These are phyloP conservation scores for Eupithecia centaureata DNA, from an alignment of 2,888 invertebrate genomes.

Conservation along the genomic window DNA sequence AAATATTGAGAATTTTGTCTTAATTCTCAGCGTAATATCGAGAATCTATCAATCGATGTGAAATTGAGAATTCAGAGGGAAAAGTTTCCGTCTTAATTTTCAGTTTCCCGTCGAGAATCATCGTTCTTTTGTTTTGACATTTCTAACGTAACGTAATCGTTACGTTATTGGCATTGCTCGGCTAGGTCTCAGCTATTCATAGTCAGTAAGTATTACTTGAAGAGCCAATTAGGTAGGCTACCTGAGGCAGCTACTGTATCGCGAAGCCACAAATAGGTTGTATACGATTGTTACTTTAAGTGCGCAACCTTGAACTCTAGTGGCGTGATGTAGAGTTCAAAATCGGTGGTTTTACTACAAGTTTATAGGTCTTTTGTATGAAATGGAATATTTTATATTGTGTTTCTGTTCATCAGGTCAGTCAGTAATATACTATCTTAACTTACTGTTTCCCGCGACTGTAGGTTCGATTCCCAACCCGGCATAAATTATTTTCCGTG, in stretches of 20 bases:
- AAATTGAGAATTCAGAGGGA: too few species aligned
- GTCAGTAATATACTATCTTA: too few species aligned
- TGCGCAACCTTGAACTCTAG: conserved; percentile 26
- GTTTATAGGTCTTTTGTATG: neutral
- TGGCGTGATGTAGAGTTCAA: conserved; percentile 1
- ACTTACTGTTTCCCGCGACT: too few species aligned
- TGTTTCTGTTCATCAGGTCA: conserved; percentile 2
- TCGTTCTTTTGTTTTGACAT: neutral
- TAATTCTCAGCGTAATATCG: too few species aligned
- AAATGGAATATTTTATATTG: neutral
- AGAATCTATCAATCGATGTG: too few species aligned
- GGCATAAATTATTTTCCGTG: too few species aligned
- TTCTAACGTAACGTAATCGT: neutral
- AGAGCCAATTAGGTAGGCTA: conserved; percentile 40
- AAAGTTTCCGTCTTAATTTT: too few species aligned
- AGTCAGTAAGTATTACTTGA: conserved; percentile 11
- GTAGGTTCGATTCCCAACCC: too few species aligned
- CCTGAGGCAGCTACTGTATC: conserved; percentile 20
- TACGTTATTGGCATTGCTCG: neutral
- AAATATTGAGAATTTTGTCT: too few species aligned
- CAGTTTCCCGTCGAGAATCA: neutral
- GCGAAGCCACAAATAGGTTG: conserved; percentile 43
- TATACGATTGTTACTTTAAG: conserved; percentile 36
- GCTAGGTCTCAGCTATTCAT: conserved; percentile 4
- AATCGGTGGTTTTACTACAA: neutral